A percentile compares a stretch with the other conserved stretches of the same genome.
Evolutionary conservation across 1,140 invertebrate species (phyloP).

Genomic region (Macrosteles quadrilineatus): DNA sequence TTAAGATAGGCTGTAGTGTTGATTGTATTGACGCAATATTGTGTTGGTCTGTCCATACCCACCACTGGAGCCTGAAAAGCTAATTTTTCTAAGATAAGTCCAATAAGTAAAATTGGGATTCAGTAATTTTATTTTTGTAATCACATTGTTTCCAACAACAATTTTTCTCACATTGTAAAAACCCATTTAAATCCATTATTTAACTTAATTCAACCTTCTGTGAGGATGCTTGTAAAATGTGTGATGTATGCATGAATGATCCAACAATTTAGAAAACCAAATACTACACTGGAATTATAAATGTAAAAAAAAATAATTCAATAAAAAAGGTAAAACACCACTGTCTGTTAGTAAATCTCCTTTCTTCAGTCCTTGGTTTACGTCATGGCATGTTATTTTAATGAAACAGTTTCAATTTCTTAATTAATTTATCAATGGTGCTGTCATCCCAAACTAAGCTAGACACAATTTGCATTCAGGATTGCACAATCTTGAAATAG

Average conservation of each 20-base stretch:
- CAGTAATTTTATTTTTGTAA: constrained; percentile 1
- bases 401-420: too few relatives aligned
- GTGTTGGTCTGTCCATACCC: background rate
- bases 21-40: background rate
- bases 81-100: constrained; percentile 19
- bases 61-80: constrained; percentile 14
- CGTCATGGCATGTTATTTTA: too few relatives aligned
- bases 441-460: too few relatives aligned
- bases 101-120: background rate
- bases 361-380: too few relatives aligned
- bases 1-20: constrained; percentile 1
- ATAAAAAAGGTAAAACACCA: constrained; percentile 22
- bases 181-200: too few relatives aligned
- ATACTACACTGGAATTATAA: constrained; percentile 13
- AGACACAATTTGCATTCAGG: too few relatives aligned
- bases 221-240: constrained; percentile 13
- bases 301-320: constrained; percentile 11
- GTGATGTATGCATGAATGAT: constrained; percentile 11
- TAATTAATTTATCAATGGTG: too few relatives aligned
- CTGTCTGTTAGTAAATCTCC: too few relatives aligned
- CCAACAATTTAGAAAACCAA: constrained; percentile 12
- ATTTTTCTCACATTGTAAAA: too few relatives aligned
- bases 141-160: background rate
- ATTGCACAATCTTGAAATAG: too few relatives aligned
- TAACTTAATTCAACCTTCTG: too few relatives aligned